Percentiles rank a stretch among this genome's conserved stretches.
These are phyloP conservation scores for Pecten maximus DNA, from an alignment of 2,888 invertebrate genomes.

Conservation along the genomic window DNA sequence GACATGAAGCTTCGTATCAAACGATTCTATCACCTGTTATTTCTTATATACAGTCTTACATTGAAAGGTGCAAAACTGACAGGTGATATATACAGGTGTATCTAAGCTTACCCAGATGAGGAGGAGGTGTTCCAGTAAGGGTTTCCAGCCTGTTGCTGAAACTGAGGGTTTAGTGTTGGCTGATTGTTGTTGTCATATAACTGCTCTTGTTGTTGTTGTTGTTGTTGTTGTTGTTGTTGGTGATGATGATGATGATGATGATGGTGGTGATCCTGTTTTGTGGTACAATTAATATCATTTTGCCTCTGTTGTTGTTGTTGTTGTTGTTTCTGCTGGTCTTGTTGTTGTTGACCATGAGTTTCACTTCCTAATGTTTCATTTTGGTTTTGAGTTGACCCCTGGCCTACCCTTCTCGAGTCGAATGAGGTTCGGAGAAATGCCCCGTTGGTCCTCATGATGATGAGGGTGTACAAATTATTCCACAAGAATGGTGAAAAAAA, in stretches of 20 bases:
- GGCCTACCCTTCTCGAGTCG: conserved; percentile 59
- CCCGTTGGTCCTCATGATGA: conserved; percentile 72
- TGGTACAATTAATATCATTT: neutral
- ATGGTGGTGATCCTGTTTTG: conserved; percentile 52
- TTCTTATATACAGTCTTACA: neutral
- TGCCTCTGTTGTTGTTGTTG: neutral
- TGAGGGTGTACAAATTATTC: conserved; percentile 51
- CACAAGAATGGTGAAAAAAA: neutral
- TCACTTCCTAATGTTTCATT: conserved; percentile 7
- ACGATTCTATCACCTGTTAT: neutral
- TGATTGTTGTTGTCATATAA: conserved; percentile 41
- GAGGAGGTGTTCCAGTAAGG: conserved; percentile 55
- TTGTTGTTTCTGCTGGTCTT: neutral
- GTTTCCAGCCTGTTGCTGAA: conserved; percentile 43
- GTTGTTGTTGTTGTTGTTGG: conserved; percentile 58
- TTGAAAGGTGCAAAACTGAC: neutral
- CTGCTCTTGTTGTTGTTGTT: conserved; percentile 60
- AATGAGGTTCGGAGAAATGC: conserved; percentile 69
- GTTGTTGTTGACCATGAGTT: conserved; percentile 31
- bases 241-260: conserved; percentile 58
- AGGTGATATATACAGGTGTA: conserved; percentile 2
- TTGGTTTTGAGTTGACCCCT: conserved; percentile 4
- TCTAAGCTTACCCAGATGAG: conserved; percentile 50
- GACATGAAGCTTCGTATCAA: neutral
- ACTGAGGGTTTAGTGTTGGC: conserved; percentile 34